phyloP scores from a whole-genome alignment of 2,888 invertebrate genomes.

The Serripes groenlandicus region DNA sequence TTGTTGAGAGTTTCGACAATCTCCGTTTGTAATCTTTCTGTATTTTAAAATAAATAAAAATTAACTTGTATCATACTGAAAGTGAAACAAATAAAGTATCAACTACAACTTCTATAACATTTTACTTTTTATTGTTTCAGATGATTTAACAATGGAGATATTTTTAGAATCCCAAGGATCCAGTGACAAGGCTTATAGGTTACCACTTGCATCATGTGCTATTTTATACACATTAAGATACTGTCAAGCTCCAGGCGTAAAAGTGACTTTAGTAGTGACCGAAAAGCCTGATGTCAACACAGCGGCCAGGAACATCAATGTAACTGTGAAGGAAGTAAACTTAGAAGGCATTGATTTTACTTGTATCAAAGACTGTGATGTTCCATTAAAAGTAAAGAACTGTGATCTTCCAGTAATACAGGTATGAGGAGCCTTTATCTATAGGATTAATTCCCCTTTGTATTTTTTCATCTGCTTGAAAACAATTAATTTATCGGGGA shows the following conservation, averaged over 20 bases:
- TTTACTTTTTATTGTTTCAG: neutral
- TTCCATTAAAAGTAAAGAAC: conserved; percentile 55
- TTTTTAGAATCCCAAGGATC: neutral
- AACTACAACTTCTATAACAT: no score
- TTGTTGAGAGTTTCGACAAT: no score
- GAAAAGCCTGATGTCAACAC: neutral
- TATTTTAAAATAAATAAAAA: no score
- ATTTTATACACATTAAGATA: conserved; percentile 74
- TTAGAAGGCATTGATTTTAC: conserved; percentile 5
- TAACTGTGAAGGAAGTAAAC: conserved; percentile 10
- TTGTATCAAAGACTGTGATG: conserved; percentile 24
- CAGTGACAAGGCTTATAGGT: conserved; percentile 37
- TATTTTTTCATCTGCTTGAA: no score
- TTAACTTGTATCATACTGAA: no score
- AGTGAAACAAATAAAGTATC: no score
- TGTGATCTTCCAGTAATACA: conserved; percentile 70
- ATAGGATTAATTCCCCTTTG: no score
- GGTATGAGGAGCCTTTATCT: conserved; percentile 11
- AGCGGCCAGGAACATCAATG: neutral
- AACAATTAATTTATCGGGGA: no score
- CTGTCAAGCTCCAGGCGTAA: conserved; percentile 57
- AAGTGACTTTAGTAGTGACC: conserved; percentile 37
- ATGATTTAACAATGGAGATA: conserved; percentile 1
- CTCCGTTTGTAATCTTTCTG: no score
- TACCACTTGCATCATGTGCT: conserved; percentile 60